These are phyloP conservation scores for Elymnias hypermnestra DNA, from an alignment of 1,140 invertebrate species.

Conservation along the genomic window DNA sequence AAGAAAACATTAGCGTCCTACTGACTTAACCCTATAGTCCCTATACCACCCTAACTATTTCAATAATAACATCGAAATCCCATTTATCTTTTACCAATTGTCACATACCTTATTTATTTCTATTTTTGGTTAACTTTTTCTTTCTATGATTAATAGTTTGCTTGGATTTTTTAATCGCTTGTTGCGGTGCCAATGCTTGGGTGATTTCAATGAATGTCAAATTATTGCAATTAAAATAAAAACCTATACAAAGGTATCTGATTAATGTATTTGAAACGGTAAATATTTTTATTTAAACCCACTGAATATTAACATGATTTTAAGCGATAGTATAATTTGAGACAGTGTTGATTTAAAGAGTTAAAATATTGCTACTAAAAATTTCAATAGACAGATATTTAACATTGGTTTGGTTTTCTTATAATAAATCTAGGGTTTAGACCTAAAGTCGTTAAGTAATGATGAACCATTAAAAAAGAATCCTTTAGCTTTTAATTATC, in stretches of 20 bases:
- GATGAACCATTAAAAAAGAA: too few relatives aligned
- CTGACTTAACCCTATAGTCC: constrained; percentile 47
- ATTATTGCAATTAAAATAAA: constrained; percentile 18
- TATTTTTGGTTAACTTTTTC: constrained; percentile 13
- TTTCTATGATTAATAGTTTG: constrained; percentile 44
- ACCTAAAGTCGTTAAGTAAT: too few relatives aligned
- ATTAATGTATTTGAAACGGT: constrained; percentile 13
- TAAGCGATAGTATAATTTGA: too few relatives aligned
- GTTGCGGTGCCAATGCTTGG: constrained; percentile 37
- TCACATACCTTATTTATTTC: constrained; percentile 33
- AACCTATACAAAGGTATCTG: constrained; percentile 33
- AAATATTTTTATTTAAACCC: neutral
- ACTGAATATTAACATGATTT: too few relatives aligned
- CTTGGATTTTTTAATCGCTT: constrained; percentile 33
- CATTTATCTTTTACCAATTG: constrained; percentile 56
- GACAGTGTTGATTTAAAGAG: too few relatives aligned
- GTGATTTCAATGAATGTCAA: constrained; percentile 24
- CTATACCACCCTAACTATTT: constrained; percentile 30
- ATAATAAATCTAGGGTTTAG: too few relatives aligned
- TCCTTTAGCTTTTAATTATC: too few relatives aligned
- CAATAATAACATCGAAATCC: constrained; percentile 46
- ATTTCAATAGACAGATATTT: too few relatives aligned
- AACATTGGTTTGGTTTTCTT: too few relatives aligned
- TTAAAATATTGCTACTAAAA: too few relatives aligned
- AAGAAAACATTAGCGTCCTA: constrained; percentile 50